These are phyloP conservation scores for Oryctes rhinoceros DNA, from an alignment of 1,140 invertebrate genomes.

Conservation along the genomic window DNA sequence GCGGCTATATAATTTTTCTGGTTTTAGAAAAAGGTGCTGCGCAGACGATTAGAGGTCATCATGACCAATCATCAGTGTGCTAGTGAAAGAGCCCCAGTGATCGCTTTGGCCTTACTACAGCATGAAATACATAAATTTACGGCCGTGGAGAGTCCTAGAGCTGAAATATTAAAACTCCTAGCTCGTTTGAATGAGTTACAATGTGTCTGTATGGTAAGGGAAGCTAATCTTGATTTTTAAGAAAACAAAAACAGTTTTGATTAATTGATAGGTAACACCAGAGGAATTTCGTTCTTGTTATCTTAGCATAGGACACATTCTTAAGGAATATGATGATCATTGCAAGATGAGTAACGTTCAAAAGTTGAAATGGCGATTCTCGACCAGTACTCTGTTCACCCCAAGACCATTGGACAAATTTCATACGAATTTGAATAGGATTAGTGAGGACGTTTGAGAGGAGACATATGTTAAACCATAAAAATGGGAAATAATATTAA, in stretches of 20 bases:
- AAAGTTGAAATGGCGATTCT: conserved; percentile 38
- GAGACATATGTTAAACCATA: background rate
- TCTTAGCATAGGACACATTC: conserved; percentile 6
- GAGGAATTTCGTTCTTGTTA: conserved; percentile 37
- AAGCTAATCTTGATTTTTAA: no score
- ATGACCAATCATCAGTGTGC: conserved; percentile 42
- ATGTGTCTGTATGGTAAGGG: conserved; percentile 38
- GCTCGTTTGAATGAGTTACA: conserved; percentile 39
- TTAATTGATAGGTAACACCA: conserved; percentile 34
- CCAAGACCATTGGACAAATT: conserved; percentile 39
- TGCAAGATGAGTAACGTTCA: conserved; percentile 17
- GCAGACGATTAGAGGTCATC: conserved; percentile 41
- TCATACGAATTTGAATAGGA: conserved; percentile 40
- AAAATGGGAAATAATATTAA: background rate
- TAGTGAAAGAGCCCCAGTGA: conserved; percentile 15
- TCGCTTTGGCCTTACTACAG: conserved; percentile 42
- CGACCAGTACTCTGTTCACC: conserved; percentile 29
- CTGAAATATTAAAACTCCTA: conserved; percentile 39
- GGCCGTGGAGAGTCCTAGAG: background rate
- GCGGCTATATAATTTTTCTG: conserved; percentile 2
- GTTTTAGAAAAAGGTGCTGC: conserved; percentile 42
- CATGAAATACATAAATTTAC: conserved; percentile 38
- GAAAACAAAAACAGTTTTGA: background rate
- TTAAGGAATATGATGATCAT: conserved; percentile 40
- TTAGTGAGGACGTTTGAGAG: conserved; percentile 34